Percentiles rank a stretch among this genome's conserved stretches.
Evolutionary conservation across 2,113 vertebrate genomes (phyloP).

Genomic region (Anolis carolinensis): DNA sequence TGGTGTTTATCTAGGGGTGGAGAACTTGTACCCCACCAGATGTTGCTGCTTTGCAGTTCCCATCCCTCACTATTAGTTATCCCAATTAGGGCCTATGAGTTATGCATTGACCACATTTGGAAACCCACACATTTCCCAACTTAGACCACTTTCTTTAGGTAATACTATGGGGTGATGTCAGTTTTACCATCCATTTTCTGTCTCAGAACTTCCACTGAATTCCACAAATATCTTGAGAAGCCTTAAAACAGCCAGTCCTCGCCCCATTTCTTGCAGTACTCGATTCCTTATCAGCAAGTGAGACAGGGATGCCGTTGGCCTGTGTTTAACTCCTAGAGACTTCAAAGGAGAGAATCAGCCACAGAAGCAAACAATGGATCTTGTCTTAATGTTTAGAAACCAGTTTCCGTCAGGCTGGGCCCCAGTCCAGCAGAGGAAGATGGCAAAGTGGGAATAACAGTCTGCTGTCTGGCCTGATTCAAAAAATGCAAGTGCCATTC

Average conservation of each 20-base stretch:
- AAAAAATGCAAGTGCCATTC: background rate
- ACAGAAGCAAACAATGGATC: slow-evolving; percentile 24
- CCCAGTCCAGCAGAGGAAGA: background rate
- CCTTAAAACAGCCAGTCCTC: background rate
- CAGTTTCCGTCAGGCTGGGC: slow-evolving; percentile 18
- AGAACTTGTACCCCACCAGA: too few relatives aligned
- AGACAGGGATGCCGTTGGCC: background rate
- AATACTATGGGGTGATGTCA: background rate
- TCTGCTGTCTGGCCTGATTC: background rate
- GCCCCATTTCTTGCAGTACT: background rate
- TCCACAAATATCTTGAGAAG: background rate
- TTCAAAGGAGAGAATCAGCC: slow-evolving; percentile 23
- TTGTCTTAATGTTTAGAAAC: slow-evolving; percentile 22
- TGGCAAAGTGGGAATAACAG: background rate
- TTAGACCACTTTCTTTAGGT: background rate
- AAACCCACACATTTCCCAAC: background rate
- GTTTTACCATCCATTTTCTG: background rate
- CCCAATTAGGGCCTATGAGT: background rate
- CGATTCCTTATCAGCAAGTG: slow-evolving; percentile 33
- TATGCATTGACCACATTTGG: background rate
- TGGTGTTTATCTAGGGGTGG: too few relatives aligned
- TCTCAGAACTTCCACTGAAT: background rate
- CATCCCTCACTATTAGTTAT: background rate
- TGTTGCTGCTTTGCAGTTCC: background rate
- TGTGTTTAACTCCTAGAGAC: slow-evolving; percentile 26